phyloP scores from a whole-genome alignment of 2,797 vertebrate species.

The Pseudocheirus occidentalis region DNA sequence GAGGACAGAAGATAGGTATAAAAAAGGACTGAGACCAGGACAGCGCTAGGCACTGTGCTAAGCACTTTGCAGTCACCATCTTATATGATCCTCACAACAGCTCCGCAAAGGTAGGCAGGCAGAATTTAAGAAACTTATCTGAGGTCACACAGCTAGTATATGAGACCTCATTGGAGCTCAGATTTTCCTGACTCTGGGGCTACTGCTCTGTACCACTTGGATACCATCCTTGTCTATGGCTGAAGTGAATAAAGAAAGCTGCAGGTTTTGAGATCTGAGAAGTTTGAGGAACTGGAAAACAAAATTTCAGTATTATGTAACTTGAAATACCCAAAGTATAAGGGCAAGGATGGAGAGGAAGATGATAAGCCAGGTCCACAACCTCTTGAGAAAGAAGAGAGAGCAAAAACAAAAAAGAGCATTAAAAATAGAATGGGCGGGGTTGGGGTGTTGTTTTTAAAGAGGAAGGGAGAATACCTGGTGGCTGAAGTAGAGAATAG shows the following conservation, averaged over 20 bases:
- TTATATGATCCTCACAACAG: not conserved
- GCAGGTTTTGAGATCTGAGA: not conserved
- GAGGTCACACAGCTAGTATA: not conserved
- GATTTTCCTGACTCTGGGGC: not conserved
- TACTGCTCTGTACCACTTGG: not conserved
- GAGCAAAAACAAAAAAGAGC: not conserved
- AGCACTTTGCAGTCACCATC: not conserved
- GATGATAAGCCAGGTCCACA: not conserved
- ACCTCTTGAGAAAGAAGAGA: not conserved
- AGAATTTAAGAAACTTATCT: not conserved
- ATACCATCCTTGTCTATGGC: not conserved
- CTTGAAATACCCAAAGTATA: not conserved
- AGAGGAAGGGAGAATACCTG: too few relatives aligned
- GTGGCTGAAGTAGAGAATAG: not conserved
- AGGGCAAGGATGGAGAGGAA: not conserved
- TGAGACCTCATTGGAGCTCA: not conserved
- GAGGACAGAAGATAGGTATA: not conserved
- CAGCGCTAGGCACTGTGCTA: not conserved
- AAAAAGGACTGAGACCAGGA: too few relatives aligned
- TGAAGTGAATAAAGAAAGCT: not conserved
- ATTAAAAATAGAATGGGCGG: not conserved
- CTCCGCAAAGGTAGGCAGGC: not conserved
- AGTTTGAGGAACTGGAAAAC: not conserved
- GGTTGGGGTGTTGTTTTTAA: too few relatives aligned
- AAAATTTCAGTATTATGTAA: too few relatives aligned